A percentile compares a stretch with the other conserved stretches of the same genome.
Evolutionary conservation across 2,113 vertebrate genomes (phyloP).

Genomic region (Anhinga rufa): DNA sequence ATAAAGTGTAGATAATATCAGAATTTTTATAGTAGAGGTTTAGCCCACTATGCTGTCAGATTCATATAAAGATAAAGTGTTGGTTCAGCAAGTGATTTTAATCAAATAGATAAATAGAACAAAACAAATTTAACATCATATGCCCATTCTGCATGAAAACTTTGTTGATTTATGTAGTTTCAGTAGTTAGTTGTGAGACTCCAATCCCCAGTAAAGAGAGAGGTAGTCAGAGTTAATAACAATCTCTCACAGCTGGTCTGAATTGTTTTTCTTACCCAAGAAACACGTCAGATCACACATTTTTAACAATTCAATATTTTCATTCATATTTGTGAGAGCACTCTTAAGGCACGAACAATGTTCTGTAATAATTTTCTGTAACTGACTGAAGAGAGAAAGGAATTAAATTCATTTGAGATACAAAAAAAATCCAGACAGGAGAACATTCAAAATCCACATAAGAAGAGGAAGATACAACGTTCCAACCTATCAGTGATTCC

Average conservation of each 20-base stretch:
- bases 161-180: background rate
- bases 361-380: background rate
- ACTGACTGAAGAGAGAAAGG: background rate
- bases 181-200: background rate
- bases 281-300: background rate
- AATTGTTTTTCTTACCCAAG: background rate
- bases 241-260: background rate
- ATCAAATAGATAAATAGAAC: background rate
- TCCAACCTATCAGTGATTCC: background rate
- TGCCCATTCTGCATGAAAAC: background rate
- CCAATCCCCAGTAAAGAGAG: background rate
- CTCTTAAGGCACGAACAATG: background rate
- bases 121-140: background rate
- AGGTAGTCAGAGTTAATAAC: background rate
- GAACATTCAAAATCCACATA: background rate
- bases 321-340: background rate
- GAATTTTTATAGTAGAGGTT: background rate
- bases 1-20: background rate
- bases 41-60: background rate
- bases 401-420: background rate
- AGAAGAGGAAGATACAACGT: background rate
- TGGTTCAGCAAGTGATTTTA: background rate
- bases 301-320: background rate
- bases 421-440: background rate
- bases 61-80: background rate